A percentile compares a stretch with the other conserved stretches of the same genome.
Conservation (phyloP, 1,140 invertebrate species). For the Polypedilum pembai region DNA sequence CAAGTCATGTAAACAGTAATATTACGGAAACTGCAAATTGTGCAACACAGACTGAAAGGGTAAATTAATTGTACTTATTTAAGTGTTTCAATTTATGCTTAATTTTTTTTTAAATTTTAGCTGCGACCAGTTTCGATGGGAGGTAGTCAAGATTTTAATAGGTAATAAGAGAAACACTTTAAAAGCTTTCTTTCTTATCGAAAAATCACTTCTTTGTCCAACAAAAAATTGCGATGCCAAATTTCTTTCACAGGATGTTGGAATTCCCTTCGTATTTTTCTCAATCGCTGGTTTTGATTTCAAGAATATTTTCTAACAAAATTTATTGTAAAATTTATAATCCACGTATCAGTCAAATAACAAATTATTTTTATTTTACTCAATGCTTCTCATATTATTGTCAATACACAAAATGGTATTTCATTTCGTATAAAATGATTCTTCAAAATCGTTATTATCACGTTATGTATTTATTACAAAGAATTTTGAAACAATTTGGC, state of each 20-base stretch:
- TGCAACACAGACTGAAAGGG: conserved; percentile 66
- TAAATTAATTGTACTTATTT: conserved; percentile 38
- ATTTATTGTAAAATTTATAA: not conserved
- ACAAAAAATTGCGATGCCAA: not conserved
- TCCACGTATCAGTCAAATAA: not conserved
- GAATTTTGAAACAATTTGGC: not conserved
- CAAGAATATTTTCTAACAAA: conserved; percentile 35
- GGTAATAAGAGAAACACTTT: conserved; percentile 40
- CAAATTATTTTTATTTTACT: not conserved
- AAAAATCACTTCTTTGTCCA: not conserved
- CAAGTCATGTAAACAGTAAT: not conserved
- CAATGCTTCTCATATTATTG: conserved; percentile 29
- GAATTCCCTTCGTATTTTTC: conserved; percentile 33
- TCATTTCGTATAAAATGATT: not conserved
- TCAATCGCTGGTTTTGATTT: conserved; percentile 40
- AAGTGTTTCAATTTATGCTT: not conserved
- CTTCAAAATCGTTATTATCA: not conserved
- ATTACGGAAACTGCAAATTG: conserved; percentile 50
- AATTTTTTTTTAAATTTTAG: conserved; percentile 43
- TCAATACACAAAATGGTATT: not conserved
- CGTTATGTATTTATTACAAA: not conserved
- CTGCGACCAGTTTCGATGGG: conserved; percentile 54
- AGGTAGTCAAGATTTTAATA: conserved; percentile 33
- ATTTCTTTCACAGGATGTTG: not conserved
- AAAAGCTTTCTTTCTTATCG: not conserved